These are phyloP conservation scores for Cheilosia vernalis DNA, from an alignment of 2,888 invertebrate genomes.

Conservation along the genomic window DNA sequence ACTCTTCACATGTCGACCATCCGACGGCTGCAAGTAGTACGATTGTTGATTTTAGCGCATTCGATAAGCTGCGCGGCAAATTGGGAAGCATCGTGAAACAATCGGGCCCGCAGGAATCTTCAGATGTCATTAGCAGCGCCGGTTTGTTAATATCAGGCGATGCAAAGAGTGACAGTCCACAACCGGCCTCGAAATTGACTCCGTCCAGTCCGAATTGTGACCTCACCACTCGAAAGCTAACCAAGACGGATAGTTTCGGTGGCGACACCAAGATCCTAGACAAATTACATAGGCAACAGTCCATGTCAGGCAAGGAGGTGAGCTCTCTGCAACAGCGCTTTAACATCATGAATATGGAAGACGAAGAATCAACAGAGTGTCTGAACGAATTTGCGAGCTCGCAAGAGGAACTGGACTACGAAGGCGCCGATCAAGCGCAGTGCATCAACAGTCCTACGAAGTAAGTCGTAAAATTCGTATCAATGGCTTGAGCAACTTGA, in stretches of 20 bases:
- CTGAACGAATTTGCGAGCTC: conserved; percentile 78
- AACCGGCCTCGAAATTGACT: conserved; percentile 47
- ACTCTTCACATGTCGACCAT: conserved; percentile 77
- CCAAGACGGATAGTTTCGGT: conserved; percentile 90
- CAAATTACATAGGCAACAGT: conserved; percentile 86
- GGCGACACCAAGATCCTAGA: conserved; percentile 91
- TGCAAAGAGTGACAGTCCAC: conserved; percentile 76
- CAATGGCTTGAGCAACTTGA: not conserved
- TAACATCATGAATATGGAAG: conserved; percentile 80
- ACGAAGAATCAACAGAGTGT: conserved; percentile 69
- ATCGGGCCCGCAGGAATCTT: conserved; percentile 81
- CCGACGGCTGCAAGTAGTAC: conserved; percentile 74
- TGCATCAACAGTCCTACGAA: conserved; percentile 82
- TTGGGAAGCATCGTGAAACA: conserved; percentile 87
- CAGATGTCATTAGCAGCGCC: conserved; percentile 83
- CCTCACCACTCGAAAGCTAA: conserved; percentile 84
- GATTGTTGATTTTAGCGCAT: conserved; percentile 84
- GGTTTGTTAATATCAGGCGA: conserved; percentile 85
- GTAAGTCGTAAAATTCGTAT: conserved; percentile 75
- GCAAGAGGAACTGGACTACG: conserved; percentile 79
- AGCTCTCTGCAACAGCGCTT: conserved; percentile 76
- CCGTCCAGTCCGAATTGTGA: conserved; percentile 87
- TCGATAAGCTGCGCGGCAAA: conserved; percentile 86
- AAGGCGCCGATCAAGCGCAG: conserved; percentile 65
- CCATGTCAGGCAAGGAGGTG: conserved; percentile 75